Evolutionary conservation across 2,888 invertebrate genomes (phyloP).

Genomic region (Netelia melanura): DNA sequence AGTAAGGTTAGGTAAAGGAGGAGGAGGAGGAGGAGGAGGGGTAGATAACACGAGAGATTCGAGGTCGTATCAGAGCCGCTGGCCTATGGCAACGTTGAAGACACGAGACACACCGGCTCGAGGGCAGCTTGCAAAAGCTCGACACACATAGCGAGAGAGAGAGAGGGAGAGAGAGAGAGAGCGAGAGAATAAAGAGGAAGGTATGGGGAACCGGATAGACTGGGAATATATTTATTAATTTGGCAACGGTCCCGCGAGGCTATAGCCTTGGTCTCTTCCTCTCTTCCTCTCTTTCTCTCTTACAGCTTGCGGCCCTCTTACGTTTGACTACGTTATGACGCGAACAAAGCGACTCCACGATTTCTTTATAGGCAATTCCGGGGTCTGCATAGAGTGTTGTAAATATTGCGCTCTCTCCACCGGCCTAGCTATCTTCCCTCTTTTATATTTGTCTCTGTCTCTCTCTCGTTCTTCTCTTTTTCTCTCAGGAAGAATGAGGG

Average conservation of each 20-base stretch:
- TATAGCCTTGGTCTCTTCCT: slow-evolving; percentile 75
- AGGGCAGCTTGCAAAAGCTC: slow-evolving; percentile 33
- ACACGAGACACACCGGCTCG: slow-evolving; percentile 33
- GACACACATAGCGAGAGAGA: slow-evolving; percentile 10
- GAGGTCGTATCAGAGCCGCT: slow-evolving; percentile 45
- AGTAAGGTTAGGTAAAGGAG: not conserved
- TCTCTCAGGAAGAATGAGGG: not conserved
- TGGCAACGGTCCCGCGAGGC: slow-evolving; percentile 82
- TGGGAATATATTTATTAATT: slow-evolving; percentile 84
- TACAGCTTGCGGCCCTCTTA: slow-evolving; percentile 73
- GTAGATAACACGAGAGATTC: slow-evolving; percentile 35
- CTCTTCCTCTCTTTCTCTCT: too few relatives aligned
- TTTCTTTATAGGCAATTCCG: slow-evolving; percentile 85
- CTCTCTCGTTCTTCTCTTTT: slow-evolving; percentile 9
- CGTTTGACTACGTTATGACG: slow-evolving; percentile 83
- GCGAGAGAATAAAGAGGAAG: slow-evolving; percentile 53
- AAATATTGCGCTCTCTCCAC: slow-evolving; percentile 77
- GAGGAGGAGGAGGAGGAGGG: not conserved
- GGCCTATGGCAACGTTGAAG: not conserved
- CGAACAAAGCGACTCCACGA: slow-evolving; percentile 83
- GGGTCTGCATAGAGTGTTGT: slow-evolving; percentile 81
- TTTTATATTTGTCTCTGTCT: slow-evolving; percentile 21
- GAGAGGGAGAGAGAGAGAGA: slow-evolving; percentile 50
- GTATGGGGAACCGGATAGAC: slow-evolving; percentile 74
- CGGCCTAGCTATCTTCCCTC: slow-evolving; percentile 6